phyloP scores from a whole-genome alignment of 2,113 vertebrate species.

The Oplegnathus fasciatus region DNA sequence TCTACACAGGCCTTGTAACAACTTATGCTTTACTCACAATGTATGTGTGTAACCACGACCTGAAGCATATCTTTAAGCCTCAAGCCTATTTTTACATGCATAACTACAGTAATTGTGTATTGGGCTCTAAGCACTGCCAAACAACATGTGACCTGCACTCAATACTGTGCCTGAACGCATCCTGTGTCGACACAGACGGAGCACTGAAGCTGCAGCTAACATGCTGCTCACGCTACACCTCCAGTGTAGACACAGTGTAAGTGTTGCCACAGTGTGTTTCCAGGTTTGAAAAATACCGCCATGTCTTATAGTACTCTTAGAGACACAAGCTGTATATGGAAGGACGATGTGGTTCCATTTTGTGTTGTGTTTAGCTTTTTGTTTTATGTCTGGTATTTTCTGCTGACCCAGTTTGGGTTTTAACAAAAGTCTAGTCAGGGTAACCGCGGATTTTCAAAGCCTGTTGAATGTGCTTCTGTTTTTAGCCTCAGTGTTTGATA shows the following conservation, averaged over 20 bases:
- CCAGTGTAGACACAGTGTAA: not conserved
- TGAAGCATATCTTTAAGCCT: not conserved
- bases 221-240: not conserved
- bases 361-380: constrained; percentile 7
- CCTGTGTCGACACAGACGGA: constrained; percentile 16
- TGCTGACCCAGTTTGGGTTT: constrained; percentile 23
- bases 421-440: constrained; percentile 8
- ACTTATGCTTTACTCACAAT: too few relatives aligned
- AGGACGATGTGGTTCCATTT: not conserved
- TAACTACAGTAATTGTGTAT: constrained; percentile 11
- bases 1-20: too few relatives aligned
- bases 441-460: not conserved
- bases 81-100: constrained; percentile 1
- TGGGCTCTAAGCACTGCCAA: constrained; percentile 12
- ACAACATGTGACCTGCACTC: constrained; percentile 10
- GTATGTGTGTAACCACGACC: too few relatives aligned
- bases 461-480: constrained; percentile 1
- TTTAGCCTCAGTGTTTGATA: constrained; percentile 25
- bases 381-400: constrained; percentile 7
- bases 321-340: not conserved
- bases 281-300: not conserved
- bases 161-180: constrained; percentile 22
- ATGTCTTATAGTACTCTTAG: not conserved
- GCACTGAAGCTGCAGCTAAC: not conserved
- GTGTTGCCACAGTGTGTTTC: not conserved